Evolutionary conservation across 2,888 invertebrate genomes (phyloP).

Genomic region (Leptopilina syphax): DNA sequence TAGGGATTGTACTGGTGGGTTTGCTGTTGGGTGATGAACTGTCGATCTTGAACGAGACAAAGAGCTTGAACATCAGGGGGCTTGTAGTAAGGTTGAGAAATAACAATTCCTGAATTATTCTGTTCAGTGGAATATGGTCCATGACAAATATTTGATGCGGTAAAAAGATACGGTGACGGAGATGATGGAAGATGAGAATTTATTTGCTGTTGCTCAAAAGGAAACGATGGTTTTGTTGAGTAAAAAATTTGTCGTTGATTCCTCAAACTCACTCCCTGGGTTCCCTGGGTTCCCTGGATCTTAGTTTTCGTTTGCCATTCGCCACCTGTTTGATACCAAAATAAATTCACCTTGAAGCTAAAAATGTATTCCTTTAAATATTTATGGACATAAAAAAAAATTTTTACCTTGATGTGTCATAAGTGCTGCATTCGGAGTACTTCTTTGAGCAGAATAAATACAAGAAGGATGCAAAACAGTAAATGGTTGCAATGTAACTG

Average conservation of each 20-base stretch:
- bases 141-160: constrained; percentile 65
- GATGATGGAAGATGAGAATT: constrained; percentile 55
- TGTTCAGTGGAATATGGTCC: constrained; percentile 64
- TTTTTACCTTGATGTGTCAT: constrained; percentile 64
- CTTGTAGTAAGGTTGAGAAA: constrained; percentile 68
- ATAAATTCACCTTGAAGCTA: not conserved
- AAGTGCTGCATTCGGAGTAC: constrained; percentile 56
- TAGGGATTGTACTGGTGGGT: constrained; percentile 62
- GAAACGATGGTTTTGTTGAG: constrained; percentile 59
- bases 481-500: constrained; percentile 64
- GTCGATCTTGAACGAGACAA: constrained; percentile 65
- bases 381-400: not conserved
- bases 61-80: constrained; percentile 66
- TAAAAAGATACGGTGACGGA: constrained; percentile 62
- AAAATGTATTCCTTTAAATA: too few species aligned
- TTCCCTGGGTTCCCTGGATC: constrained; percentile 50
- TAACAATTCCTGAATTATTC: constrained; percentile 62
- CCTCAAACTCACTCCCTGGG: constrained; percentile 60
- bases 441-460: constrained; percentile 66
- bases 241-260: constrained; percentile 60
- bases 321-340: constrained; percentile 48
- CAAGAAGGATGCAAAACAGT: constrained; percentile 64
- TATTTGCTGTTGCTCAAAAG: constrained; percentile 62
- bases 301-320: constrained; percentile 68
- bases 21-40: constrained; percentile 52